Conservation (phyloP, 2,113 vertebrate species). For the Pterophyllum scalare region DNA sequence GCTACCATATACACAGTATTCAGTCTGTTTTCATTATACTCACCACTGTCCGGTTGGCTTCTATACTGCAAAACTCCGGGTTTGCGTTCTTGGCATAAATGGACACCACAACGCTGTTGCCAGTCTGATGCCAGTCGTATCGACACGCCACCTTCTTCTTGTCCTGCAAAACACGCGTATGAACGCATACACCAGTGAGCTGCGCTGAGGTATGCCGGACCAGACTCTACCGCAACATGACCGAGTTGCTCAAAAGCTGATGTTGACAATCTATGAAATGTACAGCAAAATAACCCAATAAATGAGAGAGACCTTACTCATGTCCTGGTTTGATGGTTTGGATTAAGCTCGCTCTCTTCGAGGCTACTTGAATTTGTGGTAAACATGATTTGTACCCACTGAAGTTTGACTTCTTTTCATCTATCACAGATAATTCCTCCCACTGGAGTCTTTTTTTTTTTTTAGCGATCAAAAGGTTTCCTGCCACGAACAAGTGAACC, state of each 20-base stretch:
- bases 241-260: not conserved
- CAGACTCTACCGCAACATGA: not conserved
- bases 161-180: conserved; percentile 71
- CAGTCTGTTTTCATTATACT: conserved; percentile 55
- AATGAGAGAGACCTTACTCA: not conserved
- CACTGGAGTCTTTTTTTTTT: not conserved
- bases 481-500: not conserved
- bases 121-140: conserved; percentile 96
- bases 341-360: not conserved
- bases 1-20: not conserved
- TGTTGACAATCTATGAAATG: not conserved
- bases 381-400: not conserved
- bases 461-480: not conserved
- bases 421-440: not conserved
- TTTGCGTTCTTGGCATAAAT: conserved; percentile 90
- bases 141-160: conserved; percentile 89
- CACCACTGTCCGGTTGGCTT: conserved; percentile 89
- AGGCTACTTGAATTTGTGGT: not conserved
- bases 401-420: not conserved
- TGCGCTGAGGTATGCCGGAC: too few species aligned
- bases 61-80: conserved; percentile 83
- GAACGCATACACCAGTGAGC: not conserved
- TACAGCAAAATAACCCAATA: not conserved
- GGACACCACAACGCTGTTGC: conserved; percentile 86
- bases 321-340: not conserved